Base-by-base conservation (phyloP, 2,888 invertebrate species). In the Ellobium chinense region DNA sequence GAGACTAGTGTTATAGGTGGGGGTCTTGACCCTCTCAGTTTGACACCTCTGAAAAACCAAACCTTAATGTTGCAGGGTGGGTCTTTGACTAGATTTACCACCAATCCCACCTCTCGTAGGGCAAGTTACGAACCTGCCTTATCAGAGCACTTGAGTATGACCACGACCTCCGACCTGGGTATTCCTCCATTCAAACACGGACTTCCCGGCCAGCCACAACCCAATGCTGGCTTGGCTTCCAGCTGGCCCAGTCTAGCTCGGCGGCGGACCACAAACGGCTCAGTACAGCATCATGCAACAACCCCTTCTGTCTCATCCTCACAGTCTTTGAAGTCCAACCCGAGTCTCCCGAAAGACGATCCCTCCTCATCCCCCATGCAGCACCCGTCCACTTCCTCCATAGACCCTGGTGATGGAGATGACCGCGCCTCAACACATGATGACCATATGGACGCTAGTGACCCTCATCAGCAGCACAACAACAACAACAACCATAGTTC, bases 1-100 rank as follows among this genome's bases (percentile, higher is more conserved):
- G 87, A 89, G 72, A 85, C 85, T 54, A 78, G 79, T 66, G 84
- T 86, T n/a, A 83, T 83, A 76, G 82, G 85, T 34, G 46, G 72
- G n/a, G 46, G n/a, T n/a, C 62, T 80, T 39, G 84, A 84, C 58
- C 66, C 82, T 46, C 77, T 80, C 46, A 74, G 62, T 31, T 81
- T 85, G 29, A 79, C 74, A 34, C 76, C 85, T 7, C 79, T 85
- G 39, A 65, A 80, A 27, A 77, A 73, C 60, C 85, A 83, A 65
- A 83, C 83, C 5, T 62, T 79, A 4, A 73, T 85, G 80, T 82
- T 85, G 34, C 81, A 85, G 66, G 69, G 79, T 18, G 85, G 81
- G 2, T 69, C 75, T 21, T 62, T 77, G 31, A 83, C 82, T 18
- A 63, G 80, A 34, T 79, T 79, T 69, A 77, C 77, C 24, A 58